Evolutionary conservation across 2,113 vertebrate genomes (phyloP).

Genomic region (Pomatorhinus ruficollis): DNA sequence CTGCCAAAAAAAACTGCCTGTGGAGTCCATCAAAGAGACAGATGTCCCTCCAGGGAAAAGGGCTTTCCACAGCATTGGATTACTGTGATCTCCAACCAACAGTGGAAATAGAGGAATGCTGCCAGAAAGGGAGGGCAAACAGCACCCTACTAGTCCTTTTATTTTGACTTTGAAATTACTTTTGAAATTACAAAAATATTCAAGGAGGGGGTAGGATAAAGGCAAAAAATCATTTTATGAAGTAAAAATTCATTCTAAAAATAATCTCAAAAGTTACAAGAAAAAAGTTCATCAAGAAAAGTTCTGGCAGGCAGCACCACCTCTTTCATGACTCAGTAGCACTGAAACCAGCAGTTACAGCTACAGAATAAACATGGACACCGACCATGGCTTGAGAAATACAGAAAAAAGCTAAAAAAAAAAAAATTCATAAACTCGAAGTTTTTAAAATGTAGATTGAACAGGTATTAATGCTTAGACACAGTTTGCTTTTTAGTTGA

Average conservation of each 20-base stretch:
- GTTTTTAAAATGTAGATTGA: neutral
- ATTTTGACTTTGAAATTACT: neutral
- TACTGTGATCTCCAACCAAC: conserved; percentile 65
- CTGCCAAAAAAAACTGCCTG: conserved; percentile 26
- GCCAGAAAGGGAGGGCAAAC: neutral
- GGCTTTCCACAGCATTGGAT: conserved; percentile 38
- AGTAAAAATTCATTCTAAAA: neutral
- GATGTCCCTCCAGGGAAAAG: conserved; percentile 21
- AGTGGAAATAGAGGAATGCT: conserved; percentile 20
- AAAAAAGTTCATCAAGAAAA: neutral
- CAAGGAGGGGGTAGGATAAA: neutral
- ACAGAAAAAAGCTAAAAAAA: neutral
- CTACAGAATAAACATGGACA: neutral
- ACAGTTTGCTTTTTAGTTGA: neutral
- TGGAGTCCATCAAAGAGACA: conserved; percentile 58
- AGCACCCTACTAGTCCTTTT: conserved; percentile 3
- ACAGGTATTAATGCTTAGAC: neutral
- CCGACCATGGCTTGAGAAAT: neutral
- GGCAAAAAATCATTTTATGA: neutral
- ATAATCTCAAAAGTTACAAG: neutral
- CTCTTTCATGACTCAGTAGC: neutral
- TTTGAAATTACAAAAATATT: conserved; percentile 43
- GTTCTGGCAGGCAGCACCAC: neutral
- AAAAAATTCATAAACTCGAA: neutral
- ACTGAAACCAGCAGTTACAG: neutral